Percentiles rank a stretch among this genome's conserved stretches.
Evolutionary conservation across 2,113 vertebrate species (phyloP).

Genomic region (Isurus oxyrinchus): DNA sequence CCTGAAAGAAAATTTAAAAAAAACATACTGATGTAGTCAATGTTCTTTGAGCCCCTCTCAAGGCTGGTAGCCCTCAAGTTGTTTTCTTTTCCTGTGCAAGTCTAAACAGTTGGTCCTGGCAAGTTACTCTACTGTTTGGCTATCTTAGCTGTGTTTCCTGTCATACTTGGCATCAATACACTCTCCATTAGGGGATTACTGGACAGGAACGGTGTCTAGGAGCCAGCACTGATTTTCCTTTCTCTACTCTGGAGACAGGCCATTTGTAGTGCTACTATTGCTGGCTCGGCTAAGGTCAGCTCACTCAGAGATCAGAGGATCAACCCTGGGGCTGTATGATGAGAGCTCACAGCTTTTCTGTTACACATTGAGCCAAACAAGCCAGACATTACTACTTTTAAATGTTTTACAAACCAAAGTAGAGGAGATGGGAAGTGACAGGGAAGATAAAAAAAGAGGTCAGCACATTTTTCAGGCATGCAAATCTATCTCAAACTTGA

Average conservation of each 20-base stretch:
- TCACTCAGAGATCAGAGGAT: not conserved
- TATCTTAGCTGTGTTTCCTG: not conserved
- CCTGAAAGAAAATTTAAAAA: conserved; percentile 55
- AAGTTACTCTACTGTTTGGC: too few relatives aligned
- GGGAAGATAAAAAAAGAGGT: not conserved
- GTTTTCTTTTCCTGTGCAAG: not conserved
- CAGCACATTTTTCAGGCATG: not conserved
- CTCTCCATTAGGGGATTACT: not conserved
- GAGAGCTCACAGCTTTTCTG: not conserved
- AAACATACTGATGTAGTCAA: not conserved
- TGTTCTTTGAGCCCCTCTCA: not conserved
- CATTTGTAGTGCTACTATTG: not conserved
- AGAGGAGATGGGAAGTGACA: not conserved
- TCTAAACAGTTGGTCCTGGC: not conserved
- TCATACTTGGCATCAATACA: not conserved
- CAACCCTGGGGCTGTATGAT: not conserved
- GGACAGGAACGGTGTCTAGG: not conserved
- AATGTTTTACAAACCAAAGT: not conserved
- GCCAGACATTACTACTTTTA: not conserved
- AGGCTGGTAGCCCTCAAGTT: not conserved
- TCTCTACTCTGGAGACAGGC: not conserved
- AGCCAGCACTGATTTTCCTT: not conserved
- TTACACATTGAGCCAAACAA: not conserved
- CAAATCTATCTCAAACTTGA: not conserved
- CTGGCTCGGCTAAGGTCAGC: not conserved